phyloP scores from a whole-genome alignment of 2,888 invertebrate genomes.

The Choristoneura rosaceana region DNA sequence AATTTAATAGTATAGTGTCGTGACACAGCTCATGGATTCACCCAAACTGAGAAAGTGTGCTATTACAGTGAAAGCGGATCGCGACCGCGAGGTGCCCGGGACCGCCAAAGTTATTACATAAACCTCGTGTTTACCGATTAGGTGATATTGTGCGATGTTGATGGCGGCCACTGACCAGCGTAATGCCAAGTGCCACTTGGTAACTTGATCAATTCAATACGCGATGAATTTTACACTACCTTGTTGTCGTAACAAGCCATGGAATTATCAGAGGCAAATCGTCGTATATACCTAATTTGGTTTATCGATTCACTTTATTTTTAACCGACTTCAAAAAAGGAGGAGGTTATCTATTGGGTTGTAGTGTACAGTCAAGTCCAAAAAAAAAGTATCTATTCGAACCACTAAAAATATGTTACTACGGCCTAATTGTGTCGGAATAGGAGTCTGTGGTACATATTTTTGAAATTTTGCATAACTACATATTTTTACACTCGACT shows the following conservation, averaged over 20 bases:
- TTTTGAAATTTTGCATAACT: too few species aligned
- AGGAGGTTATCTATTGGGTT: too few species aligned
- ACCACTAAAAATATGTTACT: too few species aligned
- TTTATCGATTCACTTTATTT: too few species aligned
- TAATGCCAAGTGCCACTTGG: conserved; percentile 1
- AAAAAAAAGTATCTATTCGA: too few species aligned
- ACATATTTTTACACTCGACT: too few species aligned
- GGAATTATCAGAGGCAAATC: too few species aligned
- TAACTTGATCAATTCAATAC: background rate
- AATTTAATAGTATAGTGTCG: conserved; percentile 1
- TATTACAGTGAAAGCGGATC: conserved; percentile 77
- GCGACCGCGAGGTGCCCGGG: conserved; percentile 59
- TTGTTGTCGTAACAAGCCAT: background rate
- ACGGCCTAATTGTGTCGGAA: too few species aligned
- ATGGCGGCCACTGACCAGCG: conserved; percentile 31
- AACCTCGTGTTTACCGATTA: conserved; percentile 72
- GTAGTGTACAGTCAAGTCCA: too few species aligned
- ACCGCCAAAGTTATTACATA: conserved; percentile 72
- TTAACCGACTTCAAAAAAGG: too few species aligned
- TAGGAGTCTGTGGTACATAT: too few species aligned
- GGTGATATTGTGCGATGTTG: conserved; percentile 59
- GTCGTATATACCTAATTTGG: too few species aligned
- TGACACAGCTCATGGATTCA: conserved; percentile 46
- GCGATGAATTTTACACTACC: background rate
- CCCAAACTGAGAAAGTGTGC: conserved; percentile 74